These are phyloP conservation scores for Salvelinus sp. DNA, from an alignment of 2,113 vertebrate species.

Conservation along the genomic window DNA sequence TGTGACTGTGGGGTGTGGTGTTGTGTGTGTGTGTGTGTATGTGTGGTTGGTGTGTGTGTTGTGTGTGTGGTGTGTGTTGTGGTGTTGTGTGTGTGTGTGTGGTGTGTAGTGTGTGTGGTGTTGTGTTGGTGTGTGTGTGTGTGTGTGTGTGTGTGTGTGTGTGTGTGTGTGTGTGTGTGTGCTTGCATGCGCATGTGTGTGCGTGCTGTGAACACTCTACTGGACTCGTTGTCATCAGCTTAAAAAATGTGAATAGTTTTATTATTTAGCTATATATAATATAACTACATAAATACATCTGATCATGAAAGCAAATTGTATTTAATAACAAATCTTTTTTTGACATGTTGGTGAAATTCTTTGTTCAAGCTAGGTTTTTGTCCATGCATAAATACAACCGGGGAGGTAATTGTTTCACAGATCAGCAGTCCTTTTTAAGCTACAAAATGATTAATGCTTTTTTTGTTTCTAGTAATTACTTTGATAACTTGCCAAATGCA, in stretches of 20 bases:
- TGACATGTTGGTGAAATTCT: slow-evolving; percentile 6
- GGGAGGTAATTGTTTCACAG: slow-evolving; percentile 57
- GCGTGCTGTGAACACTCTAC: not conserved
- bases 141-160: too few relatives aligned
- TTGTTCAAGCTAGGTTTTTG: slow-evolving; percentile 32
- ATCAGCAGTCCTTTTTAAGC: slow-evolving; percentile 56
- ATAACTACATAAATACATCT: slow-evolving; percentile 10
- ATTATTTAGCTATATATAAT: not conserved
- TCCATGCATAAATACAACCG: slow-evolving; percentile 17
- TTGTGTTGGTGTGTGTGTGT: too few relatives aligned
- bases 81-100: too few relatives aligned
- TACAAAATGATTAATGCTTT: slow-evolving; percentile 66
- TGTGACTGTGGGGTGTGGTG: too few relatives aligned
- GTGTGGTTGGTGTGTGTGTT: too few relatives aligned
- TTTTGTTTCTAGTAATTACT: slow-evolving; percentile 62
- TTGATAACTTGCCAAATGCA: slow-evolving; percentile 59
- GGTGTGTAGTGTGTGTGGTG: too few relatives aligned
- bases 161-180: too few relatives aligned
- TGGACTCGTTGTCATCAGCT: not conserved
- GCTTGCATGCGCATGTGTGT: too few relatives aligned
- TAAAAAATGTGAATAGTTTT: not conserved
- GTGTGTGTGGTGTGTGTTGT: too few relatives aligned
- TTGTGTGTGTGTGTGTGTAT: not conserved
- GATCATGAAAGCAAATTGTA: slow-evolving; percentile 5
- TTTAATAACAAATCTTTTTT: not conserved